These are phyloP conservation scores for Ispidina picta DNA, from an alignment of 2,797 vertebrate species.

Conservation along the genomic window DNA sequence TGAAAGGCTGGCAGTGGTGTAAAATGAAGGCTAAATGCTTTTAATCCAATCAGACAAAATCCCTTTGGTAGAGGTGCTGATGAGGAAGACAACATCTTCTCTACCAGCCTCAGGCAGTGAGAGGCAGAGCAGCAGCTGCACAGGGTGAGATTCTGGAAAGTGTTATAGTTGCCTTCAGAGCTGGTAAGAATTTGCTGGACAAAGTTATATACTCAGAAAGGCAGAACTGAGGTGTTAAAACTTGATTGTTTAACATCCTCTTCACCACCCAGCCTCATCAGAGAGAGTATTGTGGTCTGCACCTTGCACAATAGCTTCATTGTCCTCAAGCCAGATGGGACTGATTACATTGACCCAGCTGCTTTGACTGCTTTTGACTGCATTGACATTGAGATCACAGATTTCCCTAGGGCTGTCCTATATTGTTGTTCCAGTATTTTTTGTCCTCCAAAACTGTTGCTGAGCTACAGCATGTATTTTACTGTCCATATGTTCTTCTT, in stretches of 20 bases:
- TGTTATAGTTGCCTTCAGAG: rapidly evolving
- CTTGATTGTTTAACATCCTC: background rate
- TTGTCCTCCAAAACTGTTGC: background rate
- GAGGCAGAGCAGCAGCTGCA: background rate
- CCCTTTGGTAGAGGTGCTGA: background rate
- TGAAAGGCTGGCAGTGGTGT: background rate
- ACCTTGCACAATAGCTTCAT: background rate
- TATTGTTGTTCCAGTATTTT: background rate
- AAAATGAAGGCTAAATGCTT: background rate
- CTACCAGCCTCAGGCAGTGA: background rate
- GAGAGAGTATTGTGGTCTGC: background rate
- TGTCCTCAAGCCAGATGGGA: background rate
- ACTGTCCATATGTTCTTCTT: background rate
- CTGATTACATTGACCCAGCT: background rate
- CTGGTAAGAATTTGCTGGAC: background rate
- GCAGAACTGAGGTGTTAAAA: background rate
- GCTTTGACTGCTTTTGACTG: background rate
- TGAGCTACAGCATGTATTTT: background rate
- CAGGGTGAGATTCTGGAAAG: background rate
- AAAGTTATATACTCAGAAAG: background rate
- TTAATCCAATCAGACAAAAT: background rate
- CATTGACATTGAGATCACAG: background rate
- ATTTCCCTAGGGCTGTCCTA: background rate
- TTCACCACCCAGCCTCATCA: background rate
- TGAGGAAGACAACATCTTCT: background rate